Percentiles rank a stretch among this genome's conserved stretches.
phyloP scores from a whole-genome alignment of 2,888 invertebrate genomes.

The Cheiracanthium punctorium region DNA sequence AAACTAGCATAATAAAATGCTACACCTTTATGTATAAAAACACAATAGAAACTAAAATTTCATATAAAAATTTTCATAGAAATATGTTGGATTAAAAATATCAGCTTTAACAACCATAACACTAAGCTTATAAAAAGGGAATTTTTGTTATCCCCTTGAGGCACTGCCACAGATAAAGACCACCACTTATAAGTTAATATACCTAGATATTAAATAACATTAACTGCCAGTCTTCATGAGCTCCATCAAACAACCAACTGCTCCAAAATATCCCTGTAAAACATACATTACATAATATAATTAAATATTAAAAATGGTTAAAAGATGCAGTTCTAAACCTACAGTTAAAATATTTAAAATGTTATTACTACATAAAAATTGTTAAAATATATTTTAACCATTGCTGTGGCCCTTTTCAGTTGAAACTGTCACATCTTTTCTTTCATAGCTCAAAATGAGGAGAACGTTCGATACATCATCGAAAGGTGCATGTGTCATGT shows the following conservation, averaged over 20 bases:
- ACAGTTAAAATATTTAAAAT: too few species aligned
- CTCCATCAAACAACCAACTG: slow-evolving; percentile 91
- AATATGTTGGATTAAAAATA: not conserved
- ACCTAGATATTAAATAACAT: not conserved
- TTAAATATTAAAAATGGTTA: too few species aligned
- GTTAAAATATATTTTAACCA: too few species aligned
- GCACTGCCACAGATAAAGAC: not conserved
- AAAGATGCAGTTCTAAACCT: too few species aligned
- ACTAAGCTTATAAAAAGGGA: not conserved
- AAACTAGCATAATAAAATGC: not conserved
- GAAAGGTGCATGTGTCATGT: too few species aligned
- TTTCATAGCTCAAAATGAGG: too few species aligned
- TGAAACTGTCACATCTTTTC: too few species aligned
- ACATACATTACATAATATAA: too few species aligned
- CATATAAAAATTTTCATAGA: not conserved
- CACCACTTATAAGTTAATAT: not conserved
- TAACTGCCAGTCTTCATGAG: slow-evolving; percentile 78
- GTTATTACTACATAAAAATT: too few species aligned
- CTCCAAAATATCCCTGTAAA: slow-evolving; percentile 87
- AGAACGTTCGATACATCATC: too few species aligned
- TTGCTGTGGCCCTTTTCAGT: too few species aligned
- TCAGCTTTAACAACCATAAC: not conserved
- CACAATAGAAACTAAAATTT: not conserved
- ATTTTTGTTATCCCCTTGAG: not conserved
- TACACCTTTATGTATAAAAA: not conserved